Percentiles rank a stretch among this genome's conserved stretches.
Conservation (phyloP, 2,113 vertebrate species). For the Cervus canadensis region DNA sequence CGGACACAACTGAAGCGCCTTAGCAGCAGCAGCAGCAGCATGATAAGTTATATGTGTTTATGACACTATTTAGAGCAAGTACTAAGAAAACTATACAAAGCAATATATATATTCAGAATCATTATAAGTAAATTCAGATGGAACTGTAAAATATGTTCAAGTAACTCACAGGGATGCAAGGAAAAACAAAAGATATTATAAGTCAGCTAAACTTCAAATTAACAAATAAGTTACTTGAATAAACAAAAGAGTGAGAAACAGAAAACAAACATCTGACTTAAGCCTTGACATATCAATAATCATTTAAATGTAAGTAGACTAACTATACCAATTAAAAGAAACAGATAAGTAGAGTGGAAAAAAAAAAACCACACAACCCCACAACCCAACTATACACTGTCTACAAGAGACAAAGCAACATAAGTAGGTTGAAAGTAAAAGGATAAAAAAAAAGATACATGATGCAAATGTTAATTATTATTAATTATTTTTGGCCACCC, state of each 20-base stretch:
- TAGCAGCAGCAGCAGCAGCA: too few relatives aligned
- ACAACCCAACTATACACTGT: neutral
- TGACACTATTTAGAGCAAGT: neutral
- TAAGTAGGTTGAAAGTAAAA: neutral
- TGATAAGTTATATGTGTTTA: neutral
- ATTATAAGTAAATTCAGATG: neutral
- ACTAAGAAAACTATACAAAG: neutral
- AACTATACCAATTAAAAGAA: neutral
- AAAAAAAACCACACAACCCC: neutral
- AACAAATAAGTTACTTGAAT: neutral
- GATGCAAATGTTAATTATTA: neutral
- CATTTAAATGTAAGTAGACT: neutral
- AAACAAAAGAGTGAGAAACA: neutral
- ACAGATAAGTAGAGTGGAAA: neutral
- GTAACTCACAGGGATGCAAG: neutral
- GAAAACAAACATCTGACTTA: neutral
- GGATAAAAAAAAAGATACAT: neutral
- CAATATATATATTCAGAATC: neutral
- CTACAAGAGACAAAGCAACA: neutral
- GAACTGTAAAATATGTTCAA: constrained; percentile 12
- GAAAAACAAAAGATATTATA: neutral
- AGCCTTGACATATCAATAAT: neutral
- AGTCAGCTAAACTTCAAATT: neutral
- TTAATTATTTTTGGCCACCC: neutral
- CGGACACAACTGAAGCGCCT: too few relatives aligned